A percentile compares a stretch with the other conserved stretches of the same genome.
Evolutionary conservation across 2,113 vertebrate genomes (phyloP).

Genomic region (Speoplatyrhinus poulsoni): DNA sequence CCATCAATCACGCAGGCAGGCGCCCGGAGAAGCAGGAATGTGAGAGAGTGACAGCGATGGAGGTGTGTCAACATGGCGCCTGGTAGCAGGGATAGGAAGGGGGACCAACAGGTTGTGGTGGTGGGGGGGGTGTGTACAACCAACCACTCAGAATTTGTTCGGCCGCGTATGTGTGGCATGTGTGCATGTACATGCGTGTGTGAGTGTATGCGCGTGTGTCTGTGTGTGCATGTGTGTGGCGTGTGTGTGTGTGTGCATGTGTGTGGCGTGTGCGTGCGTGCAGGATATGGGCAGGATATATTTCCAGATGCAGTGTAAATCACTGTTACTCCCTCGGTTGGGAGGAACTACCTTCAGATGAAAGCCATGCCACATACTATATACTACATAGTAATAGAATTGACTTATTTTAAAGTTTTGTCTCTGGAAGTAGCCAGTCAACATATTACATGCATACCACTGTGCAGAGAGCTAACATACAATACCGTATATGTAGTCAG

Average conservation of each 20-base stretch:
- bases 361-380: too few relatives aligned
- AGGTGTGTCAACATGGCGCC: constrained; percentile 64
- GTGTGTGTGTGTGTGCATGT: background rate
- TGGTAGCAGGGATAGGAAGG: constrained; percentile 58
- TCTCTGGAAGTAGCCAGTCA: too few relatives aligned
- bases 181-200: background rate
- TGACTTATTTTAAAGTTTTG: too few relatives aligned
- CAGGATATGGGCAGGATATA: too few relatives aligned
- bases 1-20: constrained; percentile 50
- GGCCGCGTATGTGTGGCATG: background rate
- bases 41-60: constrained; percentile 66
- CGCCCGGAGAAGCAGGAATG: constrained; percentile 62
- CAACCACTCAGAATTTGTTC: background rate
- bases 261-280: background rate
- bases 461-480: background rate
- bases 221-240: too few relatives aligned
- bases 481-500: background rate
- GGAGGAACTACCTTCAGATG: too few relatives aligned
- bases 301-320: too few relatives aligned
- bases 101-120: constrained; percentile 61
- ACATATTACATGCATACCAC: background rate
- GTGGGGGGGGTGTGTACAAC: background rate
- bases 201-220: too few relatives aligned
- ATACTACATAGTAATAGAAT: too few relatives aligned
- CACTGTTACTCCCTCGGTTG: too few relatives aligned